A percentile compares a stretch with the other conserved stretches of the same genome.
Conservation (phyloP, 2,888 invertebrate genomes). For the Antheraea yamamai region DNA sequence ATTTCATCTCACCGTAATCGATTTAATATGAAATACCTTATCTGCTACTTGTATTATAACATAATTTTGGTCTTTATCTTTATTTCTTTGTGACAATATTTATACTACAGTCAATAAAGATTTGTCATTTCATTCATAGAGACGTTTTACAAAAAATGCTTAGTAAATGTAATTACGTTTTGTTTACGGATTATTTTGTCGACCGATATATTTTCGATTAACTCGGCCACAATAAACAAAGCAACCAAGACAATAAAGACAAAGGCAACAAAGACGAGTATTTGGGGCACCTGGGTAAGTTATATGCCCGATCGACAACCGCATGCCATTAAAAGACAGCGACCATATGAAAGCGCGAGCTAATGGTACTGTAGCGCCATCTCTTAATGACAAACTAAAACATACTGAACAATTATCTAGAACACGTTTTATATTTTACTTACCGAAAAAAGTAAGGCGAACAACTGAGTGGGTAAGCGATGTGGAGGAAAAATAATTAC, state of each 20-base stretch:
- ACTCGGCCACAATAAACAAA: too few species aligned
- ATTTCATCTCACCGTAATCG: slow-evolving; percentile 4
- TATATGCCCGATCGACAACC: too few species aligned
- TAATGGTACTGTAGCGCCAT: too few species aligned
- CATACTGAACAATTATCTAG: too few species aligned
- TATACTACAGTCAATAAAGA: not conserved
- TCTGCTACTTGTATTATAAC: slow-evolving; percentile 1
- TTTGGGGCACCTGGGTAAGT: too few species aligned
- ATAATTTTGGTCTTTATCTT: slow-evolving; percentile 4
- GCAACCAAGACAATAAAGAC: too few species aligned
- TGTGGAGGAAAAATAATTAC: not conserved
- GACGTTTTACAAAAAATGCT: not conserved
- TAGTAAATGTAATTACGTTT: not conserved
- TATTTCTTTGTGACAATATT: not conserved
- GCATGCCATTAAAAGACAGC: too few species aligned
- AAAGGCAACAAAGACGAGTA: too few species aligned
- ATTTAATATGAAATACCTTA: not conserved
- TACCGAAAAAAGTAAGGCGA: not conserved
- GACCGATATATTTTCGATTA: too few species aligned
- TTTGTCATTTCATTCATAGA: not conserved
- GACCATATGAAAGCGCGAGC: too few species aligned
- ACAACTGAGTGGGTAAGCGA: not conserved
- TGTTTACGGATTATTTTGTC: too few species aligned
- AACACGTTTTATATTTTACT: not conserved
- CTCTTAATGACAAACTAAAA: too few species aligned